Evolutionary conservation across 2,888 invertebrate genomes (phyloP).

Genomic region (Subacronicta megacephala): DNA sequence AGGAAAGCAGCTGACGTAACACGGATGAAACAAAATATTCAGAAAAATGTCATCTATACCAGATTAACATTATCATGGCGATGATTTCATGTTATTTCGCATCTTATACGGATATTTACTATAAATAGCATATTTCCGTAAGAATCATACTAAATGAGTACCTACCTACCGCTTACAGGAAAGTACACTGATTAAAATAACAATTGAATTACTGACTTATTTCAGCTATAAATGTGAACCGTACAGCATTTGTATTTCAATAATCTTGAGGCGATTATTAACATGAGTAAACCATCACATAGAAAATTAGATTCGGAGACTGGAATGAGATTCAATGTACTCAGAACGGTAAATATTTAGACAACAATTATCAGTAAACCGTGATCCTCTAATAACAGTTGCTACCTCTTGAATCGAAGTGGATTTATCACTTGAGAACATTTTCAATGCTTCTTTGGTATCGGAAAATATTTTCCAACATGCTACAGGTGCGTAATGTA

Average conservation of each 20-base stretch:
- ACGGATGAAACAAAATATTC: conserved; percentile 10
- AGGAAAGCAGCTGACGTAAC: conserved; percentile 3
- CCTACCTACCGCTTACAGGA: neutral
- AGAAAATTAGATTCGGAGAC: conserved; percentile 67
- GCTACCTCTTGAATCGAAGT: conserved; percentile 56
- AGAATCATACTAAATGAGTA: neutral
- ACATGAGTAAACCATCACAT: conserved; percentile 52
- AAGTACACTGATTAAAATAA: conserved; percentile 5
- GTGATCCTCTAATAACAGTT: conserved; percentile 74
- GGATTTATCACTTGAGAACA: conserved; percentile 5
- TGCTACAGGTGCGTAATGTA: conserved; percentile 59
- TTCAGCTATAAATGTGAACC: conserved; percentile 1
- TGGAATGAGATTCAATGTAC: conserved; percentile 73
- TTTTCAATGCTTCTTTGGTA: conserved; percentile 58
- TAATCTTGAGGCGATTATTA: conserved; percentile 39
- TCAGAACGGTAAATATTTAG: conserved; percentile 83
- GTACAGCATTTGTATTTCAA: conserved; percentile 25
- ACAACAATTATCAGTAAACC: conserved; percentile 84
- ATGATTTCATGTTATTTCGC: conserved; percentile 10
- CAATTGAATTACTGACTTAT: neutral
- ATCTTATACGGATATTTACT: conserved; percentile 7
- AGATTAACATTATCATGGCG: conserved; percentile 9
- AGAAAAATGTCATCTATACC: neutral
- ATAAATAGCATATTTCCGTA: conserved; percentile 2
- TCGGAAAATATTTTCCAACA: conserved; percentile 6